phyloP scores from a whole-genome alignment of 1,140 invertebrate species.

The Fopius arisanus region DNA sequence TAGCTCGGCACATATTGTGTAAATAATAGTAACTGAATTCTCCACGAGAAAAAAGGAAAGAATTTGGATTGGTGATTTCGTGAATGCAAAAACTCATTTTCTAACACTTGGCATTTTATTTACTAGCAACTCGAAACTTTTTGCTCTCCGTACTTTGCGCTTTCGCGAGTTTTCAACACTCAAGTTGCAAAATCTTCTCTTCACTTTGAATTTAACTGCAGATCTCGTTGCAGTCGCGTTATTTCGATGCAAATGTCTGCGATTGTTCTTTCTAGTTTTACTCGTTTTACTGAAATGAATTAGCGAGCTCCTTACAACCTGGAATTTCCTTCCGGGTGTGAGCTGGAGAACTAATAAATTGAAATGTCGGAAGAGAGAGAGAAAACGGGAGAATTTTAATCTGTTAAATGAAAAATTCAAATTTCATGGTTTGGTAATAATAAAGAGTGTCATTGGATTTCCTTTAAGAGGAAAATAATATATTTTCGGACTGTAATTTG shows the following conservation, averaged over 20 bases:
- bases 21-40: too few relatives aligned
- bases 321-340: background rate
- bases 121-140: too few relatives aligned
- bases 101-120: too few relatives aligned
- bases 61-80: too few relatives aligned
- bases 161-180: background rate
- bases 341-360: background rate
- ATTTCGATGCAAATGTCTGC: background rate
- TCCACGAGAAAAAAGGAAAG: too few relatives aligned
- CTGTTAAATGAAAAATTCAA: background rate
- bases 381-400: background rate
- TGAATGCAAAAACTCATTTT: too few relatives aligned
- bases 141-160: background rate
- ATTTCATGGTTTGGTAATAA: too few relatives aligned
- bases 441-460: too few relatives aligned
- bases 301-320: background rate
- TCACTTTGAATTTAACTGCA: background rate
- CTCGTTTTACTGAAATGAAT: background rate
- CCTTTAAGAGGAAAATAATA: too few relatives aligned
- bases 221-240: background rate
- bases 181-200: background rate
- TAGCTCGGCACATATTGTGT: too few relatives aligned
- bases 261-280: background rate
- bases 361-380: background rate
- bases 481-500: too few relatives aligned